A percentile compares a stretch with the other conserved stretches of the same genome.
Evolutionary conservation across 1,140 invertebrate genomes (phyloP).

Genomic region (Penaeus indicus): DNA sequence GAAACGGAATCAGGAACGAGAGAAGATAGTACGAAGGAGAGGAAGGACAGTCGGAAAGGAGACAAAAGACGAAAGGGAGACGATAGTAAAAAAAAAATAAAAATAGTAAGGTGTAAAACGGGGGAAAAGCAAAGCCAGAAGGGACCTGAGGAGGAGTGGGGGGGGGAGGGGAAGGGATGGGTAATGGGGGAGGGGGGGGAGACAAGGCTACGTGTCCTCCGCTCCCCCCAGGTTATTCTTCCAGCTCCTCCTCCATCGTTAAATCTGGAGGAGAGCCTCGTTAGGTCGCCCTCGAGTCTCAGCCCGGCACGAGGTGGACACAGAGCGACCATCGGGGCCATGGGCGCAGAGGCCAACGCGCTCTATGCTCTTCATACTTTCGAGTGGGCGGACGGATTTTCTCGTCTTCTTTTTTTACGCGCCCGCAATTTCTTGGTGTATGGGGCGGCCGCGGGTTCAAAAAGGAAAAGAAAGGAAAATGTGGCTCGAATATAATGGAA

Average conservation of each 20-base stretch:
- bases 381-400: too few species aligned
- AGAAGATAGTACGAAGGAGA: too few species aligned
- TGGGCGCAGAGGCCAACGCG: too few species aligned
- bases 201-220: background rate
- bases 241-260: conserved; percentile 41
- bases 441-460: too few species aligned
- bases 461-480: too few species aligned
- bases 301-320: conserved; percentile 37
- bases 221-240: background rate
- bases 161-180: background rate
- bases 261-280: conserved; percentile 55
- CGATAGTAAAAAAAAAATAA: background rate
- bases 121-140: background rate
- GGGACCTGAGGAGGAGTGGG: background rate
- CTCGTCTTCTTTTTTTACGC: too few species aligned
- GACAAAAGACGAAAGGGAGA: background rate
- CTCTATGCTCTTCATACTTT: too few species aligned
- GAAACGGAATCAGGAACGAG: too few species aligned
- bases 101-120: background rate
- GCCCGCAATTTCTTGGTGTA: too few species aligned
- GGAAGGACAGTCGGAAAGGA: too few species aligned
- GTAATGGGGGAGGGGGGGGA: background rate
- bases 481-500: too few species aligned
- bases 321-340: background rate
- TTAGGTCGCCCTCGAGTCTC: conserved; percentile 48